These are phyloP conservation scores for Hydra vulgaris DNA, from an alignment of 30 jellyfish, hydroid and myxozoan species.

Conservation along the genomic window DNA sequence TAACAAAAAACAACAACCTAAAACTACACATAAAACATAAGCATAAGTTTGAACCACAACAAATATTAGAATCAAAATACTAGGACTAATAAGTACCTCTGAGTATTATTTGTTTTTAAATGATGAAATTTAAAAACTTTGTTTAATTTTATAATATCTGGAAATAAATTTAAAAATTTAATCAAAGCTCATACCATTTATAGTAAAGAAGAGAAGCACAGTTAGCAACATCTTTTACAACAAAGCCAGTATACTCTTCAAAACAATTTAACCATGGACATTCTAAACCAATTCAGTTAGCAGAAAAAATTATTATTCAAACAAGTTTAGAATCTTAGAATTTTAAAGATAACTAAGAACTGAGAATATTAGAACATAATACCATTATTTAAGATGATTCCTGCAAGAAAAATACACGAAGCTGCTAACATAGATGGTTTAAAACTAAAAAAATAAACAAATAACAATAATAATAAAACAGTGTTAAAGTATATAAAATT, in stretches of 20 bases:
- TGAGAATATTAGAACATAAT: no score
- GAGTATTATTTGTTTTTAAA: no score
- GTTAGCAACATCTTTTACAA: slow-evolving; percentile 58
- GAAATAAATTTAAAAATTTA: no score
- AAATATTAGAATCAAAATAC: no score
- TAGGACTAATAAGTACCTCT: no score
- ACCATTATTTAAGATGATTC: slow-evolving; percentile 52
- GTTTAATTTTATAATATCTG: no score
- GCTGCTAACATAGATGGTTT: slow-evolving; percentile 72
- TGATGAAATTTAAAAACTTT: no score
- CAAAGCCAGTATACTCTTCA: slow-evolving; percentile 63
- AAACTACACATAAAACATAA: no score
- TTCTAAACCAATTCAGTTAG: slow-evolving; percentile 5
- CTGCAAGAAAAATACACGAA: slow-evolving; percentile 51
- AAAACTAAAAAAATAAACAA: slow-evolving; percentile 24
- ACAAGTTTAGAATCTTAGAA: no score
- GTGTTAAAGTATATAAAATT: not conserved
- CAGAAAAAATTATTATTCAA: not conserved
- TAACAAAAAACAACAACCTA: no score
- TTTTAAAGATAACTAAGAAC: not conserved
- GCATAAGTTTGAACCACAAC: no score
- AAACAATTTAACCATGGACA: slow-evolving; percentile 47
- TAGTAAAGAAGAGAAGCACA: slow-evolving; percentile 53
- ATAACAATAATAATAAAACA: not conserved
- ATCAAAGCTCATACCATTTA: slow-evolving; percentile 35